Evolutionary conservation across 2,113 vertebrate species (phyloP).

Genomic region (Equus przewalskii): DNA sequence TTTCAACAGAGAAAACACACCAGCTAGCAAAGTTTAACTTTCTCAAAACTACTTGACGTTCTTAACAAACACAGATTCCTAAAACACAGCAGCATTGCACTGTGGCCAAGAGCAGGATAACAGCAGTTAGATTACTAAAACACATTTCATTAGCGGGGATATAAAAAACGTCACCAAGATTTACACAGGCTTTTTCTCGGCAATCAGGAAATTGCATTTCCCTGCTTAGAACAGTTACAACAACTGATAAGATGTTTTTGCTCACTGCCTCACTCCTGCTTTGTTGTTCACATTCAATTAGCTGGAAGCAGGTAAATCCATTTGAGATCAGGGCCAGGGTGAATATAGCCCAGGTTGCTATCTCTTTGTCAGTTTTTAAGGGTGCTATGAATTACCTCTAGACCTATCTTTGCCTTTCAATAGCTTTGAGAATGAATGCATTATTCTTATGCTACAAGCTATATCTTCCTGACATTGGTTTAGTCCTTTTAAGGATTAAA

Average conservation of each 20-base stretch:
- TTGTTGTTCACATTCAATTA: conserved; percentile 47
- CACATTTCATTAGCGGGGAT: conserved; percentile 30
- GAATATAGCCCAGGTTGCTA: neutral
- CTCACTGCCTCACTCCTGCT: neutral
- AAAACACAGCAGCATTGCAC: neutral
- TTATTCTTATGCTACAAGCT: conserved; percentile 48
- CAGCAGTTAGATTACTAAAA: conserved; percentile 37
- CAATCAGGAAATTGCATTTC: conserved; percentile 67
- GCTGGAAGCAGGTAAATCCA: conserved; percentile 42
- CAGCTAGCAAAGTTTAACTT: conserved; percentile 19
- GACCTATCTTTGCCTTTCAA: neutral
- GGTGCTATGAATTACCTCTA: neutral
- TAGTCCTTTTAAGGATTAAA: conserved; percentile 62
- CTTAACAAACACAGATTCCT: conserved; percentile 30
- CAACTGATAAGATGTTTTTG: conserved; percentile 48
- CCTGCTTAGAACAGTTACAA: conserved; percentile 62
- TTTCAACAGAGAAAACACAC: neutral
- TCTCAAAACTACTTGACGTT: conserved; percentile 9
- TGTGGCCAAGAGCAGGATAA: neutral
- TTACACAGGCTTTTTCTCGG: conserved; percentile 30
- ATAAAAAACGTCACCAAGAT: conserved; percentile 53
- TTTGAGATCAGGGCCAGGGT: neutral
- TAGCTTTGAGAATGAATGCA: neutral
- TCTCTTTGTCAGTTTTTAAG: neutral
- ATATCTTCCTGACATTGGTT: conserved; percentile 18